Evolutionary conservation across 2,113 vertebrate species (phyloP), one percentile per base, ranked within the genome.

Genomic region (Tragelaphus buxtoni): DNA sequence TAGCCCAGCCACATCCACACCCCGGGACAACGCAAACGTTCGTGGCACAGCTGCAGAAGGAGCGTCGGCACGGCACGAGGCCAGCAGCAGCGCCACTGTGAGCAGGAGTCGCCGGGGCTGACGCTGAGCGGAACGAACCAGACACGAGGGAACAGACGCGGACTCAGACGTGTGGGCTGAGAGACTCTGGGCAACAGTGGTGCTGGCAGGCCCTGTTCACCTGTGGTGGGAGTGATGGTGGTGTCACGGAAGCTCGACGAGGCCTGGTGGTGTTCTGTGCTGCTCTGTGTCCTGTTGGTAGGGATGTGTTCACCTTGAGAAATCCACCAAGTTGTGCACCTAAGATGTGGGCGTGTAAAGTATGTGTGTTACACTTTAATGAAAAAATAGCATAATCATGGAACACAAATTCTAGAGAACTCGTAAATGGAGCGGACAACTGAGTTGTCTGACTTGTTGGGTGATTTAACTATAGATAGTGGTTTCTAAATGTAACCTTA

Each of bases 101-200:
- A 22, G 14, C 18, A 4, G 14, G 49, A 20, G 58, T 16, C 30
- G 18, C 35, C 26, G 79, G 42, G 88, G 26, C 26, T 12, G 32
- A 7, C 0, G 28, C 14, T 1, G 11, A 6, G 32, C 7, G 30
- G 51, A 18, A 39, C 26, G 6, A 47, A 60, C 58, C 24, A 49
- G 32, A 17, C 35, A 32, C 1, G 20, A 51, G 20, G 47, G 35
- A 45, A 53, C 51, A 26, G 32, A 35, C 1, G 8, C 7, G 35
- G 4, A 42, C 18, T 55, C 55, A 12, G 18, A 14, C 3, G 14
- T 3, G 39, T 1, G n/a, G 56, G 42, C 7, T 55, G 30, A 63
- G 49, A 51, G 76, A 12, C 17, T 1, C 12, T 0, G 30, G 8
- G 11, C 47, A 4, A 18, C 22, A 7, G 5, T 0, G 32, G 11